phyloP scores from a whole-genome alignment of 2,113 vertebrate genomes.

The Ctenomys sociabilis region DNA sequence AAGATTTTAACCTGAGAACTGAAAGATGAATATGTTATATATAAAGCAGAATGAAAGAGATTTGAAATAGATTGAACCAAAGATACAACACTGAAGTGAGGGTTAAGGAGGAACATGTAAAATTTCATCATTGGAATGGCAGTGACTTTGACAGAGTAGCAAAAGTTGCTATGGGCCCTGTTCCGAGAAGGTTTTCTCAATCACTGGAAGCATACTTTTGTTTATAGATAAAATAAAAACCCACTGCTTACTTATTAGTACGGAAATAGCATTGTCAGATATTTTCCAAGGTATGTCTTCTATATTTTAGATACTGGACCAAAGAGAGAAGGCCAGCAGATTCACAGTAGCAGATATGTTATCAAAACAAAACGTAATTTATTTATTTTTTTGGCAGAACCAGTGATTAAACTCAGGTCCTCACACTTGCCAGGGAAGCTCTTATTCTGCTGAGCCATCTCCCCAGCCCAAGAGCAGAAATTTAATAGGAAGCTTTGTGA shows the following conservation, averaged over 20 bases:
- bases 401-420: no score
- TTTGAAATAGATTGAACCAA: background rate
- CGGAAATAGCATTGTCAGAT: background rate
- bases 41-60: background rate
- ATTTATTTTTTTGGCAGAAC: no score
- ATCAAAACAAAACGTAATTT: constrained; percentile 1
- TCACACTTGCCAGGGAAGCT: no score
- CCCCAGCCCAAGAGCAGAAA: no score
- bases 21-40: background rate
- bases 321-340: background rate
- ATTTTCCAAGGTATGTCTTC: background rate
- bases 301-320: background rate
- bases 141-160: background rate
- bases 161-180: background rate
- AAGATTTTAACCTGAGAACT: background rate
- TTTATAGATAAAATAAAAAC: background rate
- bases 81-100: background rate
- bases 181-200: background rate
- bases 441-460: no score
- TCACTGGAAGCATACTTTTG: background rate
- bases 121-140: background rate
- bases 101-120: background rate
- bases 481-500: background rate
- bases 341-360: background rate
- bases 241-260: background rate